These are phyloP conservation scores for Tetramorium parvispinum DNA, from an alignment of 1,140 invertebrate genomes.

Conservation along the genomic window DNA sequence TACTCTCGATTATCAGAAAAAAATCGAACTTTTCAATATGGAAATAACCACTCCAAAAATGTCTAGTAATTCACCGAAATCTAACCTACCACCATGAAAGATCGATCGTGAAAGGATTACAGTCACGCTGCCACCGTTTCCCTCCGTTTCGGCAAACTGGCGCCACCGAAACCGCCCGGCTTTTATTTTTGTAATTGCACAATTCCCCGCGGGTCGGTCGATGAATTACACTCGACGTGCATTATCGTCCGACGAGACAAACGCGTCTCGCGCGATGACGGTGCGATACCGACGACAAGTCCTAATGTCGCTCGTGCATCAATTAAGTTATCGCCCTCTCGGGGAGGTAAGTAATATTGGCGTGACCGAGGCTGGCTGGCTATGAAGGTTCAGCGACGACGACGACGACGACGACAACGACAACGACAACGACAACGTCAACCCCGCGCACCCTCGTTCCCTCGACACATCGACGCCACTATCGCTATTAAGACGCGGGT, in stretches of 20 bases:
- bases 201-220: neutral
- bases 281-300: constrained; percentile 66
- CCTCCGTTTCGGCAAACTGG: neutral
- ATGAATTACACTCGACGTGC: constrained; percentile 39
- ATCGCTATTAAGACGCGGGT: constrained; percentile 78
- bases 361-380: constrained; percentile 72
- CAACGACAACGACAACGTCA: too few species aligned
- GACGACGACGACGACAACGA: neutral
- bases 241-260: constrained; percentile 37
- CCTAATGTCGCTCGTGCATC: constrained; percentile 73
- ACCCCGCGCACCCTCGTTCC: constrained; percentile 30
- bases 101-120: neutral
- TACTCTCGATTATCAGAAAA: neutral
- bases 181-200: constrained; percentile 28
- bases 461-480: constrained; percentile 63
- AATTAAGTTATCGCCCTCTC: constrained; percentile 78
- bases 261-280: constrained; percentile 54
- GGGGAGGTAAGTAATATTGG: constrained; percentile 77
- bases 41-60: neutral
- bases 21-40: neutral
- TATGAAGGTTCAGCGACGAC: constrained; percentile 50
- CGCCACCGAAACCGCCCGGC: neutral
- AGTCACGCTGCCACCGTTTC: neutral
- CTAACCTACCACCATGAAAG: too few species aligned
- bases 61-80: neutral